phyloP scores from a whole-genome alignment of 2,888 invertebrate genomes.

The Cephus sareptanus region DNA sequence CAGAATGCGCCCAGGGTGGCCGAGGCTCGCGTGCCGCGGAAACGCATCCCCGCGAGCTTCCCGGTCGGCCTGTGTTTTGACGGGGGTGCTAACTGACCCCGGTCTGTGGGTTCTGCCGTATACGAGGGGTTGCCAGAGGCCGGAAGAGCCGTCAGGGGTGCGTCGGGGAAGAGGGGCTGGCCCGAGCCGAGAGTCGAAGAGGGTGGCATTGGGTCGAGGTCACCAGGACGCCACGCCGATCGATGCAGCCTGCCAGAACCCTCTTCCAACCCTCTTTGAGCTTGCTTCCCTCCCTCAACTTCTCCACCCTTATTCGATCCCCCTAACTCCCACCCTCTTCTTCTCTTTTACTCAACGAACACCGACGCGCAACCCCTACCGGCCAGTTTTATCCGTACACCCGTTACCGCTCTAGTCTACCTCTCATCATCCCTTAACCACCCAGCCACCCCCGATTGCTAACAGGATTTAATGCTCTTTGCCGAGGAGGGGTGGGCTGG shows the following conservation, averaged over 20 bases:
- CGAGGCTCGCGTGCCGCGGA: background rate
- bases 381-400: too few species aligned
- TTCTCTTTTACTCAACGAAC: too few species aligned
- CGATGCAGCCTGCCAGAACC: slow-evolving; percentile 69
- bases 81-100: slow-evolving; percentile 55
- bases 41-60: background rate
- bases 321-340: background rate
- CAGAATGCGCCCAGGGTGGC: too few species aligned
- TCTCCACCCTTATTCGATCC: slow-evolving; percentile 7
- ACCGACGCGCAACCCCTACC: too few species aligned
- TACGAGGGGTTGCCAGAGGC: slow-evolving; percentile 11
- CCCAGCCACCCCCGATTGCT: background rate
- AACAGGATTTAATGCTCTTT: slow-evolving; percentile 9
- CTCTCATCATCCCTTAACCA: background rate
- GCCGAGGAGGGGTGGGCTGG: background rate
- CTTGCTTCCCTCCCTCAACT: slow-evolving; percentile 7
- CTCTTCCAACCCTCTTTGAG: slow-evolving; percentile 6
- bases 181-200: slow-evolving; percentile 49
- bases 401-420: too few species aligned
- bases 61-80: slow-evolving; percentile 46
- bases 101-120: slow-evolving; percentile 27
- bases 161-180: slow-evolving; percentile 65
- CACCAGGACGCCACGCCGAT: slow-evolving; percentile 70
- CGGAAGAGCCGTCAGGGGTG: slow-evolving; percentile 4
- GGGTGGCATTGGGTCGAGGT: slow-evolving; percentile 74